These are phyloP conservation scores for Volucella bombylans DNA, from an alignment of 2,888 invertebrate genomes.

Conservation along the genomic window DNA sequence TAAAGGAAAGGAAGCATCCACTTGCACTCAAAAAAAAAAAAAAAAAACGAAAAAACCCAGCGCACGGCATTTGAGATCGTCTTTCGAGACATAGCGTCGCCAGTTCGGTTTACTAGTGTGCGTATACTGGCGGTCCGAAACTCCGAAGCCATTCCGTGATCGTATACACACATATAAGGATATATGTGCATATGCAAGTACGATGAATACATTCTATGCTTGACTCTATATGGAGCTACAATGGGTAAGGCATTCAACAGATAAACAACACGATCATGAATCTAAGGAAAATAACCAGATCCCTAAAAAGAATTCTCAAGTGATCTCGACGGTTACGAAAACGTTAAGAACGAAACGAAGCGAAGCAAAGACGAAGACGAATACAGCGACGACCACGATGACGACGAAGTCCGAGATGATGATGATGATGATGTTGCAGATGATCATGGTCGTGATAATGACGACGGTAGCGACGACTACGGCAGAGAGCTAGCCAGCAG, in stretches of 20 bases:
- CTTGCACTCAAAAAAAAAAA: slow-evolving; percentile 53
- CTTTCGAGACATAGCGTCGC: slow-evolving; percentile 74
- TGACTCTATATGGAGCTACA: slow-evolving; percentile 71
- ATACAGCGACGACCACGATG: slow-evolving; percentile 2
- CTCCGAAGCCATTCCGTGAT: not conserved
- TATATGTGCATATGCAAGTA: slow-evolving; percentile 5
- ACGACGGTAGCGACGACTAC: slow-evolving; percentile 8
- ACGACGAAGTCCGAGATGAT: not conserved
- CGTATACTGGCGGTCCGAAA: slow-evolving; percentile 65
- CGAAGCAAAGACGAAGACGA: not conserved
- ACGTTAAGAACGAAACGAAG: not conserved
- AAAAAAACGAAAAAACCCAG: slow-evolving; percentile 45
- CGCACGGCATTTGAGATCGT: slow-evolving; percentile 69
- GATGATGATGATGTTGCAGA: slow-evolving; percentile 22
- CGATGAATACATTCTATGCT: slow-evolving; percentile 47
- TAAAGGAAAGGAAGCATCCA: slow-evolving; percentile 72
- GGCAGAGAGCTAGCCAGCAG: slow-evolving; percentile 39
- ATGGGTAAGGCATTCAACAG: slow-evolving; percentile 71
- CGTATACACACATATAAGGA: slow-evolving; percentile 9
- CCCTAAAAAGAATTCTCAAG: slow-evolving; percentile 73
- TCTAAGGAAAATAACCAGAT: slow-evolving; percentile 73
- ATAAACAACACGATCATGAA: slow-evolving; percentile 73
- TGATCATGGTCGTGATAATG: slow-evolving; percentile 19
- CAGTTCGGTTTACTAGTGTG: slow-evolving; percentile 67
- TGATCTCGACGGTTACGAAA: slow-evolving; percentile 51